Conservation (phyloP, 2,113 vertebrate genomes). For the Sinocyclocheilus anshuiensis region DNA sequence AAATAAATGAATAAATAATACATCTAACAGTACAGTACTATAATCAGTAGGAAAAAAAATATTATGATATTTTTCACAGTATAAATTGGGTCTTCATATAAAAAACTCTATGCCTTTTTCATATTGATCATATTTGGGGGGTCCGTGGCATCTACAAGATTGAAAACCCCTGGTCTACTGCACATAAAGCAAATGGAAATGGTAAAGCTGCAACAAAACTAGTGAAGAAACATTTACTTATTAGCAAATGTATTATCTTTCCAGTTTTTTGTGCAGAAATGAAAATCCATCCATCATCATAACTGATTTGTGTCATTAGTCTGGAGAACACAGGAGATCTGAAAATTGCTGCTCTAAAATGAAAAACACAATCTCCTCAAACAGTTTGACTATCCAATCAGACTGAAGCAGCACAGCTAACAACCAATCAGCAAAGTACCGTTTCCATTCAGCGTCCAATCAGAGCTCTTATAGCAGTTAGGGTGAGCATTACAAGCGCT, state of each 20-base stretch:
- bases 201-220: conserved; percentile 29
- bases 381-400: conserved; percentile 12
- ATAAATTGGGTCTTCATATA: neutral
- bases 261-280: neutral
- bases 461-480: neutral
- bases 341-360: neutral
- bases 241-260: neutral
- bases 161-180: conserved; percentile 47
- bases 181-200: conserved; percentile 53
- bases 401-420: conserved; percentile 27
- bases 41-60: neutral
- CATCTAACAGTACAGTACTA: neutral
- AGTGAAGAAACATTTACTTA: neutral
- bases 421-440: conserved; percentile 26
- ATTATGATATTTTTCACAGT: neutral
- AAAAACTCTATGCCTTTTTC: neutral
- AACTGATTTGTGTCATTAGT: conserved; percentile 16
- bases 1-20: neutral
- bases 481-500: conserved; percentile 29
- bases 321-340: neutral
- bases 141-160: neutral
- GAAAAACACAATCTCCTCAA: conserved; percentile 1
- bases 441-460: conserved; percentile 11
- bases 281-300: neutral
- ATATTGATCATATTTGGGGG: neutral